phyloP scores from a whole-genome alignment of 2,113 vertebrate genomes.

The Macrotus californicus region DNA sequence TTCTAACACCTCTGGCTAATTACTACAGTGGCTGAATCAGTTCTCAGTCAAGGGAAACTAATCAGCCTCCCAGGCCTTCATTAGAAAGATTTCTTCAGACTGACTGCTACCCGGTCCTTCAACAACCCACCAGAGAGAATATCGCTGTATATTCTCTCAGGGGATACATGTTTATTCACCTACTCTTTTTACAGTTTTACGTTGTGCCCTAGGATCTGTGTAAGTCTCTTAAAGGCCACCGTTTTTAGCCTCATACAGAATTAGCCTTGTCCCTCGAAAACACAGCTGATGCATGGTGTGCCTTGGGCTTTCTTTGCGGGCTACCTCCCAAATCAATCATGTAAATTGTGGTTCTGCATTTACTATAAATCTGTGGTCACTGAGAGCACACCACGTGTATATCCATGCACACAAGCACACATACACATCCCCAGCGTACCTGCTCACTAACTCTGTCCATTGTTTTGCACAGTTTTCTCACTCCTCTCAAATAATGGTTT shows the following conservation, averaged over 20 bases:
- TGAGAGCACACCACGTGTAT: not conserved
- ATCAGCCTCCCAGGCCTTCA: not conserved
- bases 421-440: not conserved
- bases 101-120: not conserved
- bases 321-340: slow-evolving; percentile 3
- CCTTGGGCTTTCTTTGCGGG: slow-evolving; percentile 8
- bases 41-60: not conserved
- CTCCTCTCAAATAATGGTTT: not conserved
- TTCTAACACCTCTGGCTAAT: not conserved
- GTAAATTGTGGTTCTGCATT: not conserved
- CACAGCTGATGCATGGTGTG: not conserved
- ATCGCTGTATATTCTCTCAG: not conserved
- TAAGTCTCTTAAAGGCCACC: not conserved
- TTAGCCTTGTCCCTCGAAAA: not conserved
- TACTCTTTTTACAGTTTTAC: not conserved
- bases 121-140: not conserved
- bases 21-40: not conserved
- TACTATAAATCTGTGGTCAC: not conserved
- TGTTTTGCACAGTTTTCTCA: not conserved
- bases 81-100: not conserved
- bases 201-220: not conserved
- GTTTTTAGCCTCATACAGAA: not conserved
- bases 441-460: not conserved
- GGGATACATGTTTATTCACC: not conserved
- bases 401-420: not conserved